Evolutionary conservation across 1,140 invertebrate species (phyloP).

Genomic region (Dreissena rostriformis): DNA sequence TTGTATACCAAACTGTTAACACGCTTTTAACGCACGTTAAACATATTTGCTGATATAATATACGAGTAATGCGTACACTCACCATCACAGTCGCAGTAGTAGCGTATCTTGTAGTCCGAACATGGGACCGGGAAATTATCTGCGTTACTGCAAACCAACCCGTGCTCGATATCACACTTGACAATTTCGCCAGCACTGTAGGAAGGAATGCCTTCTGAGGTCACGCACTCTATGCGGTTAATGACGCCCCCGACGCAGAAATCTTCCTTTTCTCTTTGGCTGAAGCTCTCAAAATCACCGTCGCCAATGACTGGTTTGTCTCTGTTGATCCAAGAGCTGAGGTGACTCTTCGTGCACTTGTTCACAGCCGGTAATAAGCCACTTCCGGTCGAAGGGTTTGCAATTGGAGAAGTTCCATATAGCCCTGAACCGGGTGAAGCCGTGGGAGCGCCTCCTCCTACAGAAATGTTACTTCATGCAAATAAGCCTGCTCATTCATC

Average conservation of each 20-base stretch:
- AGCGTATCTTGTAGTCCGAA: constrained; percentile 80
- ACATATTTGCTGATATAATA: too few relatives aligned
- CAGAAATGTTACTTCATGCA: too few relatives aligned
- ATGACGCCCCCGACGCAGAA: constrained; percentile 46
- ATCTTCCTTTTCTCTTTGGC: not conserved
- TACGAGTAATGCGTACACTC: too few relatives aligned
- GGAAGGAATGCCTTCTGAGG: constrained; percentile 55
- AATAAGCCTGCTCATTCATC: too few relatives aligned
- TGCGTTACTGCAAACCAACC: constrained; percentile 64
- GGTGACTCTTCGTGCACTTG: constrained; percentile 51
- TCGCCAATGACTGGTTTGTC: constrained; percentile 64
- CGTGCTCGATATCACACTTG: constrained; percentile 64
- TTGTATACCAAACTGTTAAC: too few relatives aligned
- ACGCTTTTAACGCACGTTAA: too few relatives aligned
- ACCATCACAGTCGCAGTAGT: constrained; percentile 63
- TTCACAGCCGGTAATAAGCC: constrained; percentile 16
- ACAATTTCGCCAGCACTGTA: constrained; percentile 63
- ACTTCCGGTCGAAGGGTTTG: not conserved
- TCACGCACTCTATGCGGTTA: constrained; percentile 64
- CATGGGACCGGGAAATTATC: constrained; percentile 73
- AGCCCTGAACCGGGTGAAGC: too few relatives aligned
- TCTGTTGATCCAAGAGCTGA: constrained; percentile 68
- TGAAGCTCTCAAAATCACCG: constrained; percentile 5
- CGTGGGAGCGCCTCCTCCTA: too few relatives aligned
- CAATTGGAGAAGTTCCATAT: too few relatives aligned